Base-by-base conservation (phyloP, 2,113 vertebrate species). In the Lophotis ruficrista region DNA sequence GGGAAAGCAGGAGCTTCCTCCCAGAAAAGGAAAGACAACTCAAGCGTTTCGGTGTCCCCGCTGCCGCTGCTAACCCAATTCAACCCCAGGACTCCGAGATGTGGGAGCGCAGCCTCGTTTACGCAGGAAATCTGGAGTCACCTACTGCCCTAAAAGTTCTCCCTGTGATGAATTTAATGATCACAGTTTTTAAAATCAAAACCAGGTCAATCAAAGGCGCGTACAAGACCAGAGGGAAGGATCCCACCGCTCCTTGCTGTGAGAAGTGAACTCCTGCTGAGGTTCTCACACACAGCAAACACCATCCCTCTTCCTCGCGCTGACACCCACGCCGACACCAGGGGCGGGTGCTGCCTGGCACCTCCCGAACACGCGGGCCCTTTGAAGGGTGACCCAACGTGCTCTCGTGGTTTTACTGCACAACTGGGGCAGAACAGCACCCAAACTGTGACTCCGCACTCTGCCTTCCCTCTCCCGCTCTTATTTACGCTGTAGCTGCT, bases 231-330 rank as follows among this genome's bases (percentile, higher is more conserved):
- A 15, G 38, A 37, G 64, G 58, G 58, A 61, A 69, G 35, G 68
- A 15, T 25, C 37, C 48, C 82, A 16, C 25, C 0, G 5, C 68
- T 58, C 56, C 47, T 3, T 3, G 16, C 64, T 18, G 19, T 0
- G 41, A 78, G 64, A 45, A 38, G 12, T 0, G 14, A 68, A 4
- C 38, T 64, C 90, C 80, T 65, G 33, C 54, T 10, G 38, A 3
- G 14, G 0, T 20, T 19, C 30, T 7, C 14, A 7, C 28, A 6
- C 1, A 5, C 2, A 37, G 56, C 68, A 12, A 33, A 18, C 1
- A 5, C 35, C 62, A 51, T 21, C 70, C 47, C 50, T 18, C 41
- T 7, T 17, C 37, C 41, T 5, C 7, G 47, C 0, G 0, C 82
- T 8, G 50, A 25, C 71, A 25, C 78, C 21, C 15, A 15, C 12